phyloP scores from a whole-genome alignment of 2,113 vertebrate species.

The Apteryx mantelli region DNA sequence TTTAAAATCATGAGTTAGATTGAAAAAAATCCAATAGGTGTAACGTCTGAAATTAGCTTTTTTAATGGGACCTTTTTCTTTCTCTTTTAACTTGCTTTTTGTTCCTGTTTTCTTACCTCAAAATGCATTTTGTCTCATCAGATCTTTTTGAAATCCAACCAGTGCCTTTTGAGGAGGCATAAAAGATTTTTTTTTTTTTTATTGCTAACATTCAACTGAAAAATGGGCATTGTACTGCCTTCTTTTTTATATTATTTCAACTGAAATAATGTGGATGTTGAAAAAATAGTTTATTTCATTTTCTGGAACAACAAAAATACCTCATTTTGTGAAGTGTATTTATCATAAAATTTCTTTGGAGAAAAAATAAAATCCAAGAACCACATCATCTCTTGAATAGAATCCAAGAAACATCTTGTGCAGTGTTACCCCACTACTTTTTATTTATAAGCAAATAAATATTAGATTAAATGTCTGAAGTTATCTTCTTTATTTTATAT shows the following conservation, averaged over 20 bases:
- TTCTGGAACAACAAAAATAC: neutral
- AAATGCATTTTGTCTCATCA: neutral
- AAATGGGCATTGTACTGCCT: neutral
- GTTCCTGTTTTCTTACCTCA: neutral
- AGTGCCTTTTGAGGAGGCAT: neutral
- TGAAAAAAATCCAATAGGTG: neutral
- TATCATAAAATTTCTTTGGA: neutral
- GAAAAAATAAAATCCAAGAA: neutral
- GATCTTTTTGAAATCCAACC: neutral
- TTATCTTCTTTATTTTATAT: neutral
- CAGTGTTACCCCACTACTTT: neutral
- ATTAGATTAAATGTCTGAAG: neutral
- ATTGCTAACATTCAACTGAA: neutral
- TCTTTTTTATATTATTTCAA: neutral
- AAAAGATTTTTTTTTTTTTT: neutral
- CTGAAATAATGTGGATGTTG: neutral
- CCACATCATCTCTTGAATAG: neutral
- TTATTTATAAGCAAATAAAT: neutral
- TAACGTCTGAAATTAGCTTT: neutral
- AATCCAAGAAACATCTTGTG: neutral
- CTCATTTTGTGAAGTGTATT: neutral
- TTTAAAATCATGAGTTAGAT: neutral
- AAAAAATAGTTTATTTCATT: neutral
- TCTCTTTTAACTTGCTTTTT: neutral
- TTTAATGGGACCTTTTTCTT: accelerated